phyloP scores from a whole-genome alignment of 2,888 invertebrate species.

The Baccha elongata region DNA sequence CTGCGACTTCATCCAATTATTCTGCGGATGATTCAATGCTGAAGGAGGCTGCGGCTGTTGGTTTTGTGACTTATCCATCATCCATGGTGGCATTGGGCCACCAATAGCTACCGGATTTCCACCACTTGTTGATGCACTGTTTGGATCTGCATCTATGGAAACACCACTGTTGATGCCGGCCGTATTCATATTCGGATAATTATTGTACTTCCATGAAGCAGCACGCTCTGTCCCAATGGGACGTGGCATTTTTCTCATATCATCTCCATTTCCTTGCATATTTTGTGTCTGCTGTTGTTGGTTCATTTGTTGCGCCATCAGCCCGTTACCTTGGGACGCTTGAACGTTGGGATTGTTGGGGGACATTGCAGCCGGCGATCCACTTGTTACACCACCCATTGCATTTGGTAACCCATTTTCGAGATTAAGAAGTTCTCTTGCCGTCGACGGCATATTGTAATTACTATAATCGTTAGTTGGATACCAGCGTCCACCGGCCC shows the following conservation, averaged over 20 bases:
- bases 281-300: slow-evolving; percentile 68
- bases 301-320: slow-evolving; percentile 70
- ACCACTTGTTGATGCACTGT: slow-evolving; percentile 60
- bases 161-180: slow-evolving; percentile 71
- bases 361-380: slow-evolving; percentile 82
- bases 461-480: slow-evolving; percentile 76
- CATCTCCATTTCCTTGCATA: slow-evolving; percentile 77
- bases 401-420: slow-evolving; percentile 79
- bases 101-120: slow-evolving; percentile 70
- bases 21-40: slow-evolving; percentile 76
- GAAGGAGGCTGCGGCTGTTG: slow-evolving; percentile 71
- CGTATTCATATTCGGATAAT: slow-evolving; percentile 78
- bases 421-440: slow-evolving; percentile 80
- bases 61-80: slow-evolving; percentile 76
- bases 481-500: slow-evolving; percentile 61
- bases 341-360: slow-evolving; percentile 79
- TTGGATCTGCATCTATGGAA: slow-evolving; percentile 73
- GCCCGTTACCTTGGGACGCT: slow-evolving; percentile 74
- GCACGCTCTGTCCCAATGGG: slow-evolving; percentile 92
- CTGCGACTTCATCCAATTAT: slow-evolving; percentile 79
- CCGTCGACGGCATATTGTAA: slow-evolving; percentile 76
- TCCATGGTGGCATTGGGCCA: slow-evolving; percentile 77
- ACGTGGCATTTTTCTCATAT: slow-evolving; percentile 83
- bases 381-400: slow-evolving; percentile 77
- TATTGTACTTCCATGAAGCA: slow-evolving; percentile 81